Evolutionary conservation across 1,140 invertebrate species (phyloP), one percentile per base, ranked within the genome.

Genomic region (Drosophila funebris): DNA sequence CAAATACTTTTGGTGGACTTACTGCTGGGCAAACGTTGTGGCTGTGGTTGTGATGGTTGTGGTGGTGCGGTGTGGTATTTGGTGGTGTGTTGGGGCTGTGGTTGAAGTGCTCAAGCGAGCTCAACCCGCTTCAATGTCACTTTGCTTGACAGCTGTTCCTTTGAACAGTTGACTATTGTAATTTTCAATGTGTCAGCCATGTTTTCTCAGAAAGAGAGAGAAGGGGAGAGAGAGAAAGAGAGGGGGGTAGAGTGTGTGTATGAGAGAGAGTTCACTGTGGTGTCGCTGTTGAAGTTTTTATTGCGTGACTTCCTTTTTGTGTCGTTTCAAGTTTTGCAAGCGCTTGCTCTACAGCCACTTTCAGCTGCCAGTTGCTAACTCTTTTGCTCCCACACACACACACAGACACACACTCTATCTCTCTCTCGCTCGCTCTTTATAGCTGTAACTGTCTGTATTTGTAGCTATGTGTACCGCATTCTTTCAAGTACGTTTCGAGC

Each of bases 301-400:
- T 64, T 87, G 75, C 83, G 63, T 72, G 83, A 88, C 83, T 83
- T 83, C 52, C 83, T 72, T 78, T 71, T 78, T 71, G 71, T 82
- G 78, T 87, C 67, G 54, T 68, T 75, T 63, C 24, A 67, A 73
- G 74, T 84, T 87, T 71, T 50, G 58, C 58, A 7, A 33, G 68
- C 77, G 43, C 22, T 24, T 14, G 18, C 39, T 60, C 27, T 36
- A 46, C 44, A 43, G 62, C 62, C 52, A 71, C 50, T 44, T 31
- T 44, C n/a, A 29, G 52, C 61, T 50, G 56, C 50, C 27, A 64
- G 50, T 64, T 69, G 57, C 33, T 41, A 64, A 39, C 61, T 71
- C 58, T 44, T 53, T 27, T 61, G 20, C 50, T 16, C 7, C 4
- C 14, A 8, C 27, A 4, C 16, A 5, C 18, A 7, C 9, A n/a